A percentile compares a stretch with the other conserved stretches of the same genome.
These are phyloP conservation scores for Galeopsomyia nigrocyanea DNA, from an alignment of 2,888 invertebrate species.

Conservation along the genomic window DNA sequence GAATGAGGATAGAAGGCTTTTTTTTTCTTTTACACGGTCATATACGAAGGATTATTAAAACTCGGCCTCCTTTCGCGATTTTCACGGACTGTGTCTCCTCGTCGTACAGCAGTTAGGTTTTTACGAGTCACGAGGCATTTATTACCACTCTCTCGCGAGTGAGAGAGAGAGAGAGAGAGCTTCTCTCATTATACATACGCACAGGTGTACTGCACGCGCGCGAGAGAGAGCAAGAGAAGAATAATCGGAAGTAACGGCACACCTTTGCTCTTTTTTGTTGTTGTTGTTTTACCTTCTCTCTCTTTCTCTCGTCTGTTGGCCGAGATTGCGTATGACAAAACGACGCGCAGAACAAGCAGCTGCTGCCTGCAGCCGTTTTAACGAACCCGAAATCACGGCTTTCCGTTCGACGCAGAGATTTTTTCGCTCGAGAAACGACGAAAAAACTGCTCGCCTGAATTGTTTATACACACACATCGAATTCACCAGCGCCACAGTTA, in stretches of 20 bases:
- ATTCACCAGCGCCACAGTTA: conserved; percentile 41
- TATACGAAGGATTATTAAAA: conserved; percentile 44
- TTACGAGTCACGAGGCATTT: conserved; percentile 66
- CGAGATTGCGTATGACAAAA: conserved; percentile 41
- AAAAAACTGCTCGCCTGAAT: conserved; percentile 13
- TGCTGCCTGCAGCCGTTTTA: too few species aligned
- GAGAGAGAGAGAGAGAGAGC: too few species aligned
- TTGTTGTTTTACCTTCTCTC: neutral
- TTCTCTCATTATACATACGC: conserved; percentile 57
- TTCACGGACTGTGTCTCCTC: conserved; percentile 52
- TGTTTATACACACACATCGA: conserved; percentile 42
- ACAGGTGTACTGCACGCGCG: conserved; percentile 41
- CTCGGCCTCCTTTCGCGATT: conserved; percentile 49
- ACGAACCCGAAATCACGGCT: conserved; percentile 39
- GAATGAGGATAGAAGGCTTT: neutral
- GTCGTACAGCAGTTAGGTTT: conserved; percentile 61
- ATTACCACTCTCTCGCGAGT: conserved; percentile 58
- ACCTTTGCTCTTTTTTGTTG: conserved; percentile 12
- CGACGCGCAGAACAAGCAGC: conserved; percentile 31
- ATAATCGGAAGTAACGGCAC: conserved; percentile 48
- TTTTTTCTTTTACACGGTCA: neutral
- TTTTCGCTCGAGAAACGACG: conserved; percentile 13
- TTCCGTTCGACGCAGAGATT: conserved; percentile 16
- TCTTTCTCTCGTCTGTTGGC: neutral
- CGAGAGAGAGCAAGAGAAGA: conserved; percentile 5